phyloP scores from a whole-genome alignment of 2,113 vertebrate genomes.

The Myotis yumanensis region DNA sequence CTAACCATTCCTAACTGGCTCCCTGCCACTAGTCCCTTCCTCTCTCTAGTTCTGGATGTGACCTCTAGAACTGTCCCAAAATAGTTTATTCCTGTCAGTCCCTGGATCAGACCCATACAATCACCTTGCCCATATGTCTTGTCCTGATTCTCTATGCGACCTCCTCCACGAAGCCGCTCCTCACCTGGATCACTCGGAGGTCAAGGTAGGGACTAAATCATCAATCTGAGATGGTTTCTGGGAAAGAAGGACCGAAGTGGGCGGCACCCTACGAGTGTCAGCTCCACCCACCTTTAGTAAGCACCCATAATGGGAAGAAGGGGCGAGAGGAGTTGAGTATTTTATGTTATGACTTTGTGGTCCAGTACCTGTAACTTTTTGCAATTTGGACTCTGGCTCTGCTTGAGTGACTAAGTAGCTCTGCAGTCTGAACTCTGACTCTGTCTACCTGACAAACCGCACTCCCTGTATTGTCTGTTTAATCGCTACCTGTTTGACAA shows the following conservation, averaged over 20 bases:
- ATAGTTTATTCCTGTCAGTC: neutral
- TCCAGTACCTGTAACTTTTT: neutral
- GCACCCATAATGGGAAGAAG: neutral
- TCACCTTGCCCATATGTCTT: neutral
- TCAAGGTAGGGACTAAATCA: neutral
- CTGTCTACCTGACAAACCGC: neutral
- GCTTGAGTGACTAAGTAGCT: neutral
- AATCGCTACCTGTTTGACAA: neutral
- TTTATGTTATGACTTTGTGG: neutral
- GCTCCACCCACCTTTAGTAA: neutral
- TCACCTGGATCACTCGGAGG: neutral
- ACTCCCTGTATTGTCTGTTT: neutral
- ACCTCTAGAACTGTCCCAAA: neutral
- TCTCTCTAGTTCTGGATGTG: neutral
- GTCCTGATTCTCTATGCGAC: neutral
- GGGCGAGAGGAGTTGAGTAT: neutral
- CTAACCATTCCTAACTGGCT: neutral
- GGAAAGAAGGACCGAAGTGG: neutral
- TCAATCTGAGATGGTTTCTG: neutral
- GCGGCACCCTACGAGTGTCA: neutral
- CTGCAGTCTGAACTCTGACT: neutral
- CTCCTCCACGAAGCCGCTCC: neutral
- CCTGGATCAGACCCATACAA: neutral
- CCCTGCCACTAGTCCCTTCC: neutral
- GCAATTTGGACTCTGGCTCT: neutral